These are phyloP conservation scores for Clunio marinus DNA, from an alignment of 2,888 invertebrate genomes.

Conservation along the genomic window DNA sequence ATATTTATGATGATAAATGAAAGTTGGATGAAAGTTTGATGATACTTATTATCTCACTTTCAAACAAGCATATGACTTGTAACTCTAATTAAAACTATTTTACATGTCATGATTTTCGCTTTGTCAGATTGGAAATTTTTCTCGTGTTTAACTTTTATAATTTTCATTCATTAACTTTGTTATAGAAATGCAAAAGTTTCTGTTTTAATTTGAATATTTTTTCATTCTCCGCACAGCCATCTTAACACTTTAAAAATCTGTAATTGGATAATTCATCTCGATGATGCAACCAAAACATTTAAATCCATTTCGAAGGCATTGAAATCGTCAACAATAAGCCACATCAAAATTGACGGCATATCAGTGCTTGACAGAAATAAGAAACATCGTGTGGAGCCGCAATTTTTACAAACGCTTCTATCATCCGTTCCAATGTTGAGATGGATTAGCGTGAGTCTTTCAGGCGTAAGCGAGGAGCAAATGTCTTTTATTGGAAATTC, in stretches of 20 bases:
- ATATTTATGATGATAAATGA: no score
- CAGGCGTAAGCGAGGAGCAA: conserved; percentile 45
- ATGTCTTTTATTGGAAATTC: conserved; percentile 45
- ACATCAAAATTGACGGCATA: conserved; percentile 46
- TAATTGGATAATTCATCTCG: conserved; percentile 46
- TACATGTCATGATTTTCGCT: not conserved
- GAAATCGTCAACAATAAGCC: conserved; percentile 45
- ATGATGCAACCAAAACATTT: conserved; percentile 44
- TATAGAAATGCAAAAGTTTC: not conserved
- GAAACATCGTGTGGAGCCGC: conserved; percentile 44
- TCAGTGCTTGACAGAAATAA: conserved; percentile 45
- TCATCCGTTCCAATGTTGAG: conserved; percentile 44
- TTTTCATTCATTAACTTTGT: not conserved
- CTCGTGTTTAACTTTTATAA: not conserved
- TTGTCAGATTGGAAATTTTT: conserved; percentile 4
- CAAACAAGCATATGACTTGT: no score
- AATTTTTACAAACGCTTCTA: conserved; percentile 45
- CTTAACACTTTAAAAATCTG: conserved; percentile 46
- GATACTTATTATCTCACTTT: no score
- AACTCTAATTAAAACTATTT: not conserved
- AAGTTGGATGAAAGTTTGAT: no score
- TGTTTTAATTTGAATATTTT: not conserved
- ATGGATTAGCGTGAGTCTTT: conserved; percentile 46
- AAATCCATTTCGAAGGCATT: conserved; percentile 45
- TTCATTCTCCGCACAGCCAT: conserved; percentile 41